phyloP scores from a whole-genome alignment of 2,797 vertebrate genomes.

The Graptemys geographica region DNA sequence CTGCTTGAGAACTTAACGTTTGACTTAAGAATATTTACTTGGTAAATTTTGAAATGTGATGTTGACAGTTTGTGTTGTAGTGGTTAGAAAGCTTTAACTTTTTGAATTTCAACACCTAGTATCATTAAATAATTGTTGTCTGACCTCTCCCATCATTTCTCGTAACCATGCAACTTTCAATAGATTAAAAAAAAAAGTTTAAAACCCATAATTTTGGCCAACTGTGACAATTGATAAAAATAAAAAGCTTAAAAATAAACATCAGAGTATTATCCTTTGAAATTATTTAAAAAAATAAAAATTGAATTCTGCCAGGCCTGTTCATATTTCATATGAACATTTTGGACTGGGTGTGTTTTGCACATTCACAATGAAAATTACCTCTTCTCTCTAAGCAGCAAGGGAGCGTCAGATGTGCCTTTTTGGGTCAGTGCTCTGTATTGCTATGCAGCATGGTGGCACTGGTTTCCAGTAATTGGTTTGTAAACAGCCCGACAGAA shows the following conservation, averaged over 20 bases:
- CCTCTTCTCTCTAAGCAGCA: conserved; percentile 47
- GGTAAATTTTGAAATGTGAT: not conserved
- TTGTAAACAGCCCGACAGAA: conserved; percentile 66
- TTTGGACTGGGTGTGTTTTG: conserved; percentile 25
- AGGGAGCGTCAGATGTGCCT: not conserved
- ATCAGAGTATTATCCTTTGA: not conserved
- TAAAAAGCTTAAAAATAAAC: not conserved
- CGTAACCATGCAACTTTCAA: not conserved
- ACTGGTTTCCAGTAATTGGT: conserved; percentile 70
- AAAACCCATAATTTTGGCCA: not conserved
- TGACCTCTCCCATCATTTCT: not conserved
- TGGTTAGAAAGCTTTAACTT: not conserved
- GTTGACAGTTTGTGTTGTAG: not conserved
- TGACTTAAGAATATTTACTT: not conserved
- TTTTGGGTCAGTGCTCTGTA: conserved; percentile 49
- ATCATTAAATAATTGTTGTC: not conserved
- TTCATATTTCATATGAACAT: conserved; percentile 38
- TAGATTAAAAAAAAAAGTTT: not conserved
- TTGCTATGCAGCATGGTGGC: conserved; percentile 62
- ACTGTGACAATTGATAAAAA: not conserved
- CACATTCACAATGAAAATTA: conserved; percentile 24
- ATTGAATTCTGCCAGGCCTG: not conserved
- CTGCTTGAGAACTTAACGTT: not conserved
- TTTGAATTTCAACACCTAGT: not conserved
- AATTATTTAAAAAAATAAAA: not conserved